These are phyloP conservation scores for Parotocinclus haroldoi DNA, from an alignment of 2,797 vertebrate genomes.

Conservation along the genomic window DNA sequence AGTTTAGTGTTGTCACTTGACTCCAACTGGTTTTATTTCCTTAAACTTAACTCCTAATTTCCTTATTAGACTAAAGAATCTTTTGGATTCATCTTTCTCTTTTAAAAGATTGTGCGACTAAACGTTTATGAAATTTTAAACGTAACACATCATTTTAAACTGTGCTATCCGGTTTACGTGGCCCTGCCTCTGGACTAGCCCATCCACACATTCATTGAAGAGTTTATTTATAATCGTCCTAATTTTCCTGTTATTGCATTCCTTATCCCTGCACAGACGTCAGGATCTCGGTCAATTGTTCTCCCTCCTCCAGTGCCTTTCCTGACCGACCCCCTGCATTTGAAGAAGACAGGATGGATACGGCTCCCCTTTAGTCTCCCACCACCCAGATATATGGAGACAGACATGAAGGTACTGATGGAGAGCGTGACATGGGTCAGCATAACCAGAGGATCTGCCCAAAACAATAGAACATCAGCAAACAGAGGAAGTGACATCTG, in stretches of 20 bases:
- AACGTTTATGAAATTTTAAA: no score
- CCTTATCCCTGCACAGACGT: constrained; percentile 34
- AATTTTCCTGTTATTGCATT: constrained; percentile 56
- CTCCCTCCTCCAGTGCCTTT: constrained; percentile 14
- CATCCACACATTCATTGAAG: constrained; percentile 17
- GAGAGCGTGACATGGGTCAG: constrained; percentile 19
- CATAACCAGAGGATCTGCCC: constrained; percentile 8
- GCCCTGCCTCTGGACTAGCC: constrained; percentile 10
- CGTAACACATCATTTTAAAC: no score
- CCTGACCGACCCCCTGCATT: constrained; percentile 25
- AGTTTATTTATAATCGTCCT: constrained; percentile 48
- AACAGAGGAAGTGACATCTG: constrained; percentile 45
- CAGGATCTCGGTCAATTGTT: constrained; percentile 46
- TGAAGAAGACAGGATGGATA: constrained; percentile 24
- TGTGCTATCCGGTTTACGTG: constrained; percentile 27
- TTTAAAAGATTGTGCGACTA: no score
- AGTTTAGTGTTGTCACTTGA: no score
- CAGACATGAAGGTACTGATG: constrained; percentile 1
- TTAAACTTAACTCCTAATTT: no score
- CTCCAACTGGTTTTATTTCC: no score
- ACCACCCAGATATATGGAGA: neutral
- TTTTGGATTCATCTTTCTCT: no score
- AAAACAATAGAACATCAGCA: constrained; percentile 38
- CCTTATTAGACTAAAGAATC: no score
- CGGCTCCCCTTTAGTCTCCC: constrained; percentile 1